Conservation (phyloP, 2,797 vertebrate species). For the Euphonia xanthogaster region DNA sequence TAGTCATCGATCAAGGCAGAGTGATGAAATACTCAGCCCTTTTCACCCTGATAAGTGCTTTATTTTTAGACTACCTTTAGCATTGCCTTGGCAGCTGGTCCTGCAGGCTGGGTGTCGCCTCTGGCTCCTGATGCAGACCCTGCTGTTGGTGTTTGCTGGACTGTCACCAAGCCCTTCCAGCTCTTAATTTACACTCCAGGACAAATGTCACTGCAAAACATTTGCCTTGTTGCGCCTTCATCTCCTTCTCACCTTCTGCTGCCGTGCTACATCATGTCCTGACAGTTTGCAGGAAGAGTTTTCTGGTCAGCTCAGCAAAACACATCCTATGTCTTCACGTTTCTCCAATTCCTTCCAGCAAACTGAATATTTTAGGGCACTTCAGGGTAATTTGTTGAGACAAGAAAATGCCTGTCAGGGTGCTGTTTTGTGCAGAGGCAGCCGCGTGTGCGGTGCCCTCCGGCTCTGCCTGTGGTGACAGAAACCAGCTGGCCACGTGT, state of each 20-base stretch:
- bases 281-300: neutral
- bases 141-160: neutral
- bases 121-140: neutral
- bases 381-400: neutral
- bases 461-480: neutral
- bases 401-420: neutral
- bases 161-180: neutral
- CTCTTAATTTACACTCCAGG: neutral
- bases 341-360: neutral
- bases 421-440: neutral
- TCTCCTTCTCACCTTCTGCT: neutral
- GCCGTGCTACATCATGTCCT: fast-evolving
- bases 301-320: neutral
- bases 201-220: neutral
- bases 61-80: slow-evolving; percentile 43
- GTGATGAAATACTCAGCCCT: neutral
- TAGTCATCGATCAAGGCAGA: neutral
- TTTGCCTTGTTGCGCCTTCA: neutral
- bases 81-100: neutral
- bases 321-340: fast-evolving
- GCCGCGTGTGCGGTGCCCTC: neutral
- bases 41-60: neutral
- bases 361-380: neutral
- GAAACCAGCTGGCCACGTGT: neutral
- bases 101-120: neutral